Conservation (phyloP, 2,113 vertebrate genomes). For the Scomber japonicus region DNA sequence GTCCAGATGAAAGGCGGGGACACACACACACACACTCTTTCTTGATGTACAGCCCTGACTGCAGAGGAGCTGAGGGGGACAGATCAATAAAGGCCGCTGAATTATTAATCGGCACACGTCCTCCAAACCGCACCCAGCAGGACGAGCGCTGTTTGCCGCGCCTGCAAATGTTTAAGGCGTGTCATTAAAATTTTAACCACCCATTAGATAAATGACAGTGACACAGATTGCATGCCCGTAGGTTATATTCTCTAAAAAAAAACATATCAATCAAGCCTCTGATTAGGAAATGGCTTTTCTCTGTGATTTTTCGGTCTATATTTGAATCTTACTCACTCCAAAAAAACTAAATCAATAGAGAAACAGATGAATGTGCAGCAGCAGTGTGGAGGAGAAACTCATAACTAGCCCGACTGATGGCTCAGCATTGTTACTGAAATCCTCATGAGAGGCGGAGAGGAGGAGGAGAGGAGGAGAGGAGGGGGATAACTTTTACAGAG, state of each 20-base stretch:
- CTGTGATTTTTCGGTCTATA: slow-evolving; percentile 5
- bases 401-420: too few species aligned
- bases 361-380: too few species aligned
- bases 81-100: slow-evolving; percentile 56
- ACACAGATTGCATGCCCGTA: neutral
- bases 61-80: slow-evolving; percentile 30
- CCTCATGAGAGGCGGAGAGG: too few species aligned
- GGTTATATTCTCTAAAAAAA: neutral
- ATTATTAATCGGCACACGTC: slow-evolving; percentile 60
- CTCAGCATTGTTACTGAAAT: too few species aligned
- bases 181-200: slow-evolving; percentile 25
- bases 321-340: neutral
- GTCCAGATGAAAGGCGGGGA: slow-evolving; percentile 20
- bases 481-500: too few species aligned
- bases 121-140: slow-evolving; percentile 14
- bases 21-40: neutral
- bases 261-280: neutral
- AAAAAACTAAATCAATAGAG: too few species aligned
- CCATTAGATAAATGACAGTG: neutral
- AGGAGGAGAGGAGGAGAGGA: too few species aligned
- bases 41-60: slow-evolving; percentile 25
- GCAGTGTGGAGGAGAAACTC: too few species aligned
- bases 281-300: neutral
- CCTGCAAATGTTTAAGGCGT: slow-evolving; percentile 1
- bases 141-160: neutral